Base-by-base conservation (phyloP, 2,797 vertebrate genomes). In the Gallinago stenura region DNA sequence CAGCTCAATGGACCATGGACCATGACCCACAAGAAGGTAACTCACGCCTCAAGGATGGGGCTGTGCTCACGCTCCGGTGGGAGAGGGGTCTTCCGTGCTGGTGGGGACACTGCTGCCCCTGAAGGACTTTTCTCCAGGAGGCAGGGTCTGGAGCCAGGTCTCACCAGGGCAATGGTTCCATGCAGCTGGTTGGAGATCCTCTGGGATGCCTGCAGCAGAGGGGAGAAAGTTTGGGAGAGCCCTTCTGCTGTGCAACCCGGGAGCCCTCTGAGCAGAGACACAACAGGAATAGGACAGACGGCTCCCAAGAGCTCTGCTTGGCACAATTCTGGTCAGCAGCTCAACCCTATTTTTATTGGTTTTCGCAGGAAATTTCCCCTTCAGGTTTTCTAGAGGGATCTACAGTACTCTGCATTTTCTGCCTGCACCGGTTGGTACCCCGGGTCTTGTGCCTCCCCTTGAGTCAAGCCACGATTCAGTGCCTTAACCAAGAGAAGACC, bases 101-200 rank as follows among this genome's bases (percentile, higher is more conserved):
- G 86, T 2, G 93, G 94, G 3, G 98, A 96, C 26, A 83, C 83
- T 3, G 95, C 71, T 51, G 90, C 28, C 1, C 87, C 64, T 2
- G 77, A n/a, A 8, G 95, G 75, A 24, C 89, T 80, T 30, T 41
- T 93, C 37, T 98, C 97, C 2, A 87, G 33, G 1, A 83, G 92
- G 86, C 91, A 94, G 20, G 93, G 75, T 85, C 62, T 95, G 56
- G 96, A 88, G n/a, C 98, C 95, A 0, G 98, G 97, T 64, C 96
- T 97, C 66, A 98, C 76, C 84, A 98, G 81, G 1, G 98, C 98
- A 1, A 98, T 98, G 25, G 98, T 98, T 39, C 98, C 97, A 0
- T 98, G 98, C 54, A 98, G 93, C 89, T 98, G 98, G 96, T 98
- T 98, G 81, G 98, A 93, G 50, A 98, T 98, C 83, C 86, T 96